Conservation (phyloP, 2,797 vertebrate species). For the Chelidonichthys spinosus region DNA sequence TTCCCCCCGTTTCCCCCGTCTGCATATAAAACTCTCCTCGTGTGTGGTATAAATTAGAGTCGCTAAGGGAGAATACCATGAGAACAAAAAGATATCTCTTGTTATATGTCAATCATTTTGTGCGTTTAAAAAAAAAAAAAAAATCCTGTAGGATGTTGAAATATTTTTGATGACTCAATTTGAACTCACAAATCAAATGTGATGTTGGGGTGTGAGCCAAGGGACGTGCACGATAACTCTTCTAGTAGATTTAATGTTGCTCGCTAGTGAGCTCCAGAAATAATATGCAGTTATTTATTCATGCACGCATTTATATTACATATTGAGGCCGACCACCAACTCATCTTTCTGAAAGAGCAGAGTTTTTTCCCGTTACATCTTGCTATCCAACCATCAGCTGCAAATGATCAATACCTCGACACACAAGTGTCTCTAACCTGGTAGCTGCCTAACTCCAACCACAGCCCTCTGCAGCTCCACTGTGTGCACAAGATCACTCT, state of each 20-base stretch:
- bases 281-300: neutral
- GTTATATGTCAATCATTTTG: too few species aligned
- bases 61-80: constrained; percentile 19
- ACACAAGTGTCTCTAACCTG: constrained; percentile 3
- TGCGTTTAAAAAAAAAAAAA: too few species aligned
- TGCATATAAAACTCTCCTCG: constrained; percentile 26
- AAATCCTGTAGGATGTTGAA: neutral
- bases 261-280: too few species aligned
- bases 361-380: neutral
- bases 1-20: constrained; percentile 3
- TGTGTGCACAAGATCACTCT: neutral
- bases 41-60: constrained; percentile 14
- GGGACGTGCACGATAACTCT: too few species aligned
- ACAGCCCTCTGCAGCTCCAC: neutral
- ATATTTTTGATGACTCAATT: neutral
- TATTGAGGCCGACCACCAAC: too few species aligned
- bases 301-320: too few species aligned
- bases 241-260: too few species aligned
- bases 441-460: neutral
- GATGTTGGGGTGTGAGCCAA: neutral
- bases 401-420: neutral
- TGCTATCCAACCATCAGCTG: neutral
- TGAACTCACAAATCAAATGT: neutral
- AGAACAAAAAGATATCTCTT: constrained; percentile 2
- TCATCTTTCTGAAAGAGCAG: neutral